phyloP scores from a whole-genome alignment of 2,888 invertebrate genomes.

The Tolmerus cingulatus region DNA sequence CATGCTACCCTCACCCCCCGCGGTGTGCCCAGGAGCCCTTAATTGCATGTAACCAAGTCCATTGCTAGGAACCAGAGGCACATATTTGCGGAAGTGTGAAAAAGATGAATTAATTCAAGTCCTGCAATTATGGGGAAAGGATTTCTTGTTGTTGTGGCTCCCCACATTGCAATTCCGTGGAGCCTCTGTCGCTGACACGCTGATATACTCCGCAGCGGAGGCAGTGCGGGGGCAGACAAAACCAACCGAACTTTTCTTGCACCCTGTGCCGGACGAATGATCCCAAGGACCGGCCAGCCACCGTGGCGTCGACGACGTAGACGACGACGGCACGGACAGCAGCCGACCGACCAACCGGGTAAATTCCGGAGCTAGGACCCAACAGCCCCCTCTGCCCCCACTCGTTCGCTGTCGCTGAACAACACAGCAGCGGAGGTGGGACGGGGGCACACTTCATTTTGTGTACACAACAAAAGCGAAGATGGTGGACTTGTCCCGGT shows the following conservation, averaged over 20 bases:
- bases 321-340: neutral
- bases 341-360: neutral
- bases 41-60: conserved; percentile 33
- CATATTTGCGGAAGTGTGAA: conserved; percentile 42
- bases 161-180: conserved; percentile 35
- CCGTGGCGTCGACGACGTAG: neutral
- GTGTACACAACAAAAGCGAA: conserved; percentile 35
- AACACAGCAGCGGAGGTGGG: neutral
- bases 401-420: neutral
- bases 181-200: conserved; percentile 17
- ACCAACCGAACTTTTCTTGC: neutral
- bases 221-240: neutral
- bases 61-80: conserved; percentile 7
- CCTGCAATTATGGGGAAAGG: conserved; percentile 32
- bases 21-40: neutral
- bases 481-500: conserved; percentile 25
- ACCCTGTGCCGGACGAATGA: neutral
- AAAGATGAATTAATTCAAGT: conserved; percentile 42
- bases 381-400: neutral
- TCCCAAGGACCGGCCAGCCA: neutral
- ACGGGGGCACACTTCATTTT: conserved; percentile 1
- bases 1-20: neutral
- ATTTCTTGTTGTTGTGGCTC: conserved; percentile 21
- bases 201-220: neutral
- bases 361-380: neutral